Evolutionary conservation across 2,888 invertebrate genomes (phyloP).

Genomic region (Rhingia campestris): DNA sequence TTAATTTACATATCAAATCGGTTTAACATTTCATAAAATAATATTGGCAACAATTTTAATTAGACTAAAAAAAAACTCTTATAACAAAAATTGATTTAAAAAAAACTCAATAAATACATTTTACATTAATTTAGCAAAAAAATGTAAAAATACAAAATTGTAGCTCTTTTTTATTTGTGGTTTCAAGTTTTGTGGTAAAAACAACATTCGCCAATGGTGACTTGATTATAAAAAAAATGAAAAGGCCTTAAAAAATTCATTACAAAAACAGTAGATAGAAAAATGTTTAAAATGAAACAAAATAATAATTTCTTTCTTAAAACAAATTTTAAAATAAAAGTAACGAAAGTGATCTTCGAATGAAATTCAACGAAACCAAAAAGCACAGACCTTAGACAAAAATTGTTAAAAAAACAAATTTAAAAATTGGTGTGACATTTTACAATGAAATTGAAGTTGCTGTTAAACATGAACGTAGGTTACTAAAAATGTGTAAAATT

Average conservation of each 20-base stretch:
- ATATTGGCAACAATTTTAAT: constrained; percentile 4
- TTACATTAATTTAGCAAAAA: constrained; percentile 7
- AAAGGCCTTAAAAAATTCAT: constrained; percentile 61
- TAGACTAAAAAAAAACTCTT: neutral
- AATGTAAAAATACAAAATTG: constrained; percentile 13
- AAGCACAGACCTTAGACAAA: neutral
- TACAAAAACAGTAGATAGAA: constrained; percentile 6
- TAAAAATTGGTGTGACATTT: constrained; percentile 6
- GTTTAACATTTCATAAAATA: constrained; percentile 8
- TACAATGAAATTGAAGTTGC: constrained; percentile 9
- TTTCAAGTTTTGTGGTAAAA: constrained; percentile 27
- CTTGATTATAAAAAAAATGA: constrained; percentile 38
- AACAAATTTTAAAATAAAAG: constrained; percentile 12
- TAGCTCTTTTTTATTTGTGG: constrained; percentile 38
- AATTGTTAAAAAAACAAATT: neutral
- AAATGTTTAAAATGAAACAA: constrained; percentile 21
- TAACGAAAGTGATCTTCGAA: constrained; percentile 70
- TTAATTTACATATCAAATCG: constrained; percentile 55
- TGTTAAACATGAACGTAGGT: neutral
- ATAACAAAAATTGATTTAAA: constrained; percentile 7
- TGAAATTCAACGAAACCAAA: constrained; percentile 62
- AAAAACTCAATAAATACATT: constrained; percentile 2
- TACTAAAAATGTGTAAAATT: constrained; percentile 1
- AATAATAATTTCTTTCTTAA: neutral
- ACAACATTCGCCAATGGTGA: constrained; percentile 51